Base-by-base conservation (phyloP, 35 echinoderm and acorn worm genomes). In the Apostichopus japonicus region DNA sequence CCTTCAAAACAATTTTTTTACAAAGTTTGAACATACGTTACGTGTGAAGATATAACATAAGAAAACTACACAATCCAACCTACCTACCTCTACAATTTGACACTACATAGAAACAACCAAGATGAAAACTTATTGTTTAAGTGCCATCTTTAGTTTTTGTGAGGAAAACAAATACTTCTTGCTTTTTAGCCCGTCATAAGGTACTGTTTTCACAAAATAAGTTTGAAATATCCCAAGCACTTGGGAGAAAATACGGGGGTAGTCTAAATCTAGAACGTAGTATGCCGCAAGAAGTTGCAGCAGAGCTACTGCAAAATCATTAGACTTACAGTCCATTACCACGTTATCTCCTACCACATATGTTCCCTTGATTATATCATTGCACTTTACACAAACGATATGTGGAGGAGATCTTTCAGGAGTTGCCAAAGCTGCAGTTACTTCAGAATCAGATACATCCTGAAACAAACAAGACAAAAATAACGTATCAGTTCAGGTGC, bases 181-280 rank as follows among this genome's bases (percentile, higher is more conserved):
- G 77, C 77, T 78, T 78, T 78, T 78, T 9, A 21, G 22, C 8
- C 77, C 77, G 24, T 78, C 77, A 78, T 78, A 78, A 4, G 77
- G 21, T 1, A 78, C 21, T 16, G 77, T 86, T 10, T 23, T 23
- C 10, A 86, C 23, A 5, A 86, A 15, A 54, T 86, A 54, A 17
- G 90, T 79, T 23, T 91, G 90, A 53, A 91, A 54, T n/a, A 79
- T 91, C 17, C 90, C 90, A 91, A 91, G 90, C 8, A 91, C 27
- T 33, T 91, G 90, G 65, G 24, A 54, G 10, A 57, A 91, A 13
- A 91, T 79, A n/a, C 90, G 79, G 19, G 75, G 90, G 53, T 78
- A 91, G 3, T 91, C 90, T 16, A 91, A n/a, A 53, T 91, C 90
- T n/a, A 91, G 56, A 4, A 91, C 90, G 56, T 91, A 91, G 21